These are phyloP conservation scores for Strigamia maritima DNA, from an alignment of 2,888 invertebrate species.

Conservation along the genomic window DNA sequence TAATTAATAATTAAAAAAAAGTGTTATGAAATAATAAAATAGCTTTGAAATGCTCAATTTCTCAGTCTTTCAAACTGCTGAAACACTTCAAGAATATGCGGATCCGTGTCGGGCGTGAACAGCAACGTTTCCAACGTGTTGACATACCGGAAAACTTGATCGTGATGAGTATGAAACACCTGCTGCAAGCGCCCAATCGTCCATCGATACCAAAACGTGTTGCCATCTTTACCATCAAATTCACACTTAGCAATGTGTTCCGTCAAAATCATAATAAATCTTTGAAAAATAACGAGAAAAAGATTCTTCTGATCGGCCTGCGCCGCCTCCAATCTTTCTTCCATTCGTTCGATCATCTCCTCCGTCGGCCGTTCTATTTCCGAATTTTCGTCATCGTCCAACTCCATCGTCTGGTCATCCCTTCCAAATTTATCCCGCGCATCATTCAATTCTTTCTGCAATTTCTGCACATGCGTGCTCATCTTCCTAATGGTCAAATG, in stretches of 20 bases:
- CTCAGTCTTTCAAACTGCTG: slow-evolving; percentile 93
- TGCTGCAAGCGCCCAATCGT: slow-evolving; percentile 91
- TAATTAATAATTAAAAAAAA: no score
- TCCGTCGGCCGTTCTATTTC: slow-evolving; percentile 62
- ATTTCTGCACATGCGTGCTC: slow-evolving; percentile 87
- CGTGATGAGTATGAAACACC: slow-evolving; percentile 91
- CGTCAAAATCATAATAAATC: slow-evolving; percentile 95
- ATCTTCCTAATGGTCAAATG: slow-evolving; percentile 94
- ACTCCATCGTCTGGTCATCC: slow-evolving; percentile 48
- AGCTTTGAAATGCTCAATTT: no score
- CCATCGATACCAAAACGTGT: slow-evolving; percentile 94
- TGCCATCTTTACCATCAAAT: slow-evolving; percentile 86
- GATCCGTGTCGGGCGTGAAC: slow-evolving; percentile 93
- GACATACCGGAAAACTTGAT: slow-evolving; percentile 95
- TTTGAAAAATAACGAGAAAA: slow-evolving; percentile 94
- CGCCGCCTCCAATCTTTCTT: slow-evolving; percentile 87
- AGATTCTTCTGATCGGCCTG: slow-evolving; percentile 95
- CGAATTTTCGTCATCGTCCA: slow-evolving; percentile 43
- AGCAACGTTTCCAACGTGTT: slow-evolving; percentile 89
- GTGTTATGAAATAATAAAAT: no score
- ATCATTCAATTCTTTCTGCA: slow-evolving; percentile 70
- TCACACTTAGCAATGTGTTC: slow-evolving; percentile 92
- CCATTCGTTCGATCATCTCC: slow-evolving; percentile 91
- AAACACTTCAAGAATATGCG: slow-evolving; percentile 93
- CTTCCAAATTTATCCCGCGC: slow-evolving; percentile 81